Conservation (phyloP, 2,888 invertebrate species). For the Erannis defoliaria region DNA sequence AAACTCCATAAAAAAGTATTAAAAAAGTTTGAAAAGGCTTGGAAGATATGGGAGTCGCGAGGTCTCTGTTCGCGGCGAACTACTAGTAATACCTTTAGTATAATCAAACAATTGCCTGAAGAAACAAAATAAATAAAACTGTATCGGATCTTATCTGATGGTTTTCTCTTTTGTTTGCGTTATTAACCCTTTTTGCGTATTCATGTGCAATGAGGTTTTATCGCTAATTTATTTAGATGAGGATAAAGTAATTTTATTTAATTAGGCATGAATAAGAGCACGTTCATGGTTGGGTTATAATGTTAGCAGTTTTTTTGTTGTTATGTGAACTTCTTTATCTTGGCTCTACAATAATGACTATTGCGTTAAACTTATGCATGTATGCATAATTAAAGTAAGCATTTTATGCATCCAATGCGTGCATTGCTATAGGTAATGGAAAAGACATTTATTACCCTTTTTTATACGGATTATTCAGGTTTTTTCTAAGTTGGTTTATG, state of each 20-base stretch:
- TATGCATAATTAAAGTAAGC: too few species aligned
- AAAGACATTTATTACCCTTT: too few species aligned
- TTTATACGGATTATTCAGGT: too few species aligned
- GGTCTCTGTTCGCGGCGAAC: too few species aligned
- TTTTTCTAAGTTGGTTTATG: too few species aligned
- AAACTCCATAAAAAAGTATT: too few species aligned
- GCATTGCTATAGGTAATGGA: too few species aligned
- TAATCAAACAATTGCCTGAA: slow-evolving; percentile 12
- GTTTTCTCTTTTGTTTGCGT: slow-evolving; percentile 31
- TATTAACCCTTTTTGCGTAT: slow-evolving; percentile 24
- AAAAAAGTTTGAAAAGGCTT: too few species aligned
- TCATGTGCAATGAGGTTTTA: slow-evolving; percentile 12
- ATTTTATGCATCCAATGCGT: too few species aligned
- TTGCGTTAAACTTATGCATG: too few species aligned
- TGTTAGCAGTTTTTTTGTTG: neutral
- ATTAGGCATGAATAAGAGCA: neutral
- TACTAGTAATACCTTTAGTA: too few species aligned
- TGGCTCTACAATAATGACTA: neutral
- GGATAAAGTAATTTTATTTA: slow-evolving; percentile 17
- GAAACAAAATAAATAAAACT: slow-evolving; percentile 9
- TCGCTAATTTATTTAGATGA: slow-evolving; percentile 30
- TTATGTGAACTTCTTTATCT: neutral
- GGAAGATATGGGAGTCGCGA: too few species aligned
- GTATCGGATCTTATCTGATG: slow-evolving; percentile 28
- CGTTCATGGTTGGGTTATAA: neutral